Evolutionary conservation across 2,113 vertebrate genomes (phyloP).

Genomic region (Odocoileus hemionus): DNA sequence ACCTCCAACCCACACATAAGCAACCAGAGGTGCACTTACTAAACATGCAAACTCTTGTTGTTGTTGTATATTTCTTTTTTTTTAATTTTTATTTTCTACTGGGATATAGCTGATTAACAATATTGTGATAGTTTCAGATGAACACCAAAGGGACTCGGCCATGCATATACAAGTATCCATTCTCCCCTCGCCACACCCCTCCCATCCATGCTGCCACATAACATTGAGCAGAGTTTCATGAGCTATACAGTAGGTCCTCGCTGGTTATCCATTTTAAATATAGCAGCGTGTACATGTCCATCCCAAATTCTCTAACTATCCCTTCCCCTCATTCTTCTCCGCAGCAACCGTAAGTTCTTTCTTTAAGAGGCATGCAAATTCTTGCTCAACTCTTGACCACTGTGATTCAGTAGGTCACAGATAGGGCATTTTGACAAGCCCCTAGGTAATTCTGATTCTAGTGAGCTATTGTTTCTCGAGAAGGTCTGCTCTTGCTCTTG

Average conservation of each 20-base stretch:
- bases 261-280: background rate
- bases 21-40: background rate
- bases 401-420: background rate
- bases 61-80: background rate
- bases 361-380: background rate
- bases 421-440: background rate
- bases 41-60: background rate
- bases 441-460: background rate
- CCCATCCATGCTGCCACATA: background rate
- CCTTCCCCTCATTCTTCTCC: background rate
- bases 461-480: background rate
- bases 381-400: background rate
- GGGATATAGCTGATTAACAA: background rate
- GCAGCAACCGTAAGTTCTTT: background rate
- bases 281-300: background rate
- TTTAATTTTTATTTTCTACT: background rate
- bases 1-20: background rate
- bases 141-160: background rate
- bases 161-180: background rate
- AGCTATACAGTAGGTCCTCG: background rate
- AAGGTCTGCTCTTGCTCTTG: slow-evolving; percentile 10
- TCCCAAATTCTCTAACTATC: background rate
- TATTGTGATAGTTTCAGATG: background rate
- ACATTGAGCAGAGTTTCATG: background rate
- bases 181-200: background rate